These are phyloP conservation scores for Eutolmus rufibarbis DNA, from an alignment of 2,888 invertebrate species.

Conservation along the genomic window DNA sequence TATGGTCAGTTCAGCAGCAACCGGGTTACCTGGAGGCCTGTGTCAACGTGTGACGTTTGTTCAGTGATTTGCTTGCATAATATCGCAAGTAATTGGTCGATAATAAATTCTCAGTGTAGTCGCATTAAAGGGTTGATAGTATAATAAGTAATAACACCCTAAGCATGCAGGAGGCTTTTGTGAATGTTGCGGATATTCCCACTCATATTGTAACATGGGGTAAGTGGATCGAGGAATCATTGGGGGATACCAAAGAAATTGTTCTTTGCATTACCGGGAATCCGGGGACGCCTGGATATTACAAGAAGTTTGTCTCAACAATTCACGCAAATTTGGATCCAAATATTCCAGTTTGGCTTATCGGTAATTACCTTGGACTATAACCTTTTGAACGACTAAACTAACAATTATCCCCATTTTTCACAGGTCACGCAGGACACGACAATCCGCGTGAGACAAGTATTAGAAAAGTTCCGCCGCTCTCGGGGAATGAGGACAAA, in stretches of 20 bases:
- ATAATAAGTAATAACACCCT: not conserved
- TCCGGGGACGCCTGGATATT: slow-evolving; percentile 85
- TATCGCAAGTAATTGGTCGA: not conserved
- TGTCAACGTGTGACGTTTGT: not conserved
- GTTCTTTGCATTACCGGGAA: slow-evolving; percentile 85
- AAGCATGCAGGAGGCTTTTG: slow-evolving; percentile 60
- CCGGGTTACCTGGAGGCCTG: not conserved
- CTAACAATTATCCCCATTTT: not conserved
- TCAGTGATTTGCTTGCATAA: not conserved
- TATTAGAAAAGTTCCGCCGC: slow-evolving; percentile 63
- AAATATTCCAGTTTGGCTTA: slow-evolving; percentile 77
- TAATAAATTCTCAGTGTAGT: not conserved
- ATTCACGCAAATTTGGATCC: slow-evolving; percentile 68
- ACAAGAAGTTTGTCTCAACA: slow-evolving; percentile 74
- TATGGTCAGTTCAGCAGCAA: not conserved
- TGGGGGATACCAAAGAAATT: slow-evolving; percentile 67
- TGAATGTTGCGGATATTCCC: slow-evolving; percentile 71
- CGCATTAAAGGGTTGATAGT: not conserved
- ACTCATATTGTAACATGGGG: slow-evolving; percentile 79
- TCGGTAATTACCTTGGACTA: slow-evolving; percentile 65
- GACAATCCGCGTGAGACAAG: slow-evolving; percentile 70
- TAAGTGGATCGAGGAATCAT: slow-evolving; percentile 71
- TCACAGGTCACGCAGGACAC: slow-evolving; percentile 77
- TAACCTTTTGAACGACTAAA: not conserved
- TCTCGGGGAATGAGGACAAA: slow-evolving; percentile 67